These are phyloP conservation scores for Botia kubotai DNA, from an alignment of 2,797 vertebrate species.

Conservation along the genomic window DNA sequence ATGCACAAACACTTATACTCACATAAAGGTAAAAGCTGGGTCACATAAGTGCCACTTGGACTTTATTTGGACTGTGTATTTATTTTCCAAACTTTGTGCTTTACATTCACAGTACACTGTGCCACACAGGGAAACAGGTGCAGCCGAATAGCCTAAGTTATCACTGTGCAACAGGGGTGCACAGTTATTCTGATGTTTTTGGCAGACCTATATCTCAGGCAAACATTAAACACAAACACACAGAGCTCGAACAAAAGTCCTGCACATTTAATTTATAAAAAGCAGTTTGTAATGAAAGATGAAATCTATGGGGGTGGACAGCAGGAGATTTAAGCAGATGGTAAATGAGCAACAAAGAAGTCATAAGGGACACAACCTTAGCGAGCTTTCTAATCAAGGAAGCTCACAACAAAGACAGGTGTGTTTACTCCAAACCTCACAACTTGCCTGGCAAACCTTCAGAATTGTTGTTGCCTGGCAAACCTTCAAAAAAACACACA, in stretches of 20 bases:
- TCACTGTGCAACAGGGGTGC: constrained; percentile 55
- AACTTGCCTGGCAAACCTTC: constrained; percentile 20
- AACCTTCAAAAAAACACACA: constrained; percentile 10
- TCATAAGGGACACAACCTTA: constrained; percentile 33
- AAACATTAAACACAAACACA: constrained; percentile 38
- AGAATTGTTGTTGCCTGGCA: constrained; percentile 28
- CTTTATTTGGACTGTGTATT: constrained; percentile 33
- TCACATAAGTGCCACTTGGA: constrained; percentile 45
- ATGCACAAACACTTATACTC: constrained; percentile 6
- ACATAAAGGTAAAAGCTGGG: constrained; percentile 14
- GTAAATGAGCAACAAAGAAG: constrained; percentile 47
- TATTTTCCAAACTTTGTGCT: constrained; percentile 39
- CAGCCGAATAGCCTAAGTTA: constrained; percentile 52
- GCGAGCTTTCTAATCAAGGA: constrained; percentile 23
- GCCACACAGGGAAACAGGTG: constrained; percentile 47
- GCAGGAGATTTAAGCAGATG: constrained; percentile 55
- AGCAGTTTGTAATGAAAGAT: constrained; percentile 37
- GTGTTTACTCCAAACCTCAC: constrained; percentile 33
- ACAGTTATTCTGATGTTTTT: constrained; percentile 39
- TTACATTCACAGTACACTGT: constrained; percentile 18
- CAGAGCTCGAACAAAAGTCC: constrained; percentile 35
- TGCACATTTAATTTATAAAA: constrained; percentile 47
- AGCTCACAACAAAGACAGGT: constrained; percentile 34
- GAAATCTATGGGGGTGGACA: constrained; percentile 41
- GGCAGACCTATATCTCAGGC: constrained; percentile 25